These are phyloP conservation scores for Drosophila paracracens DNA, from an alignment of 2,888 invertebrate genomes.

Conservation along the genomic window DNA sequence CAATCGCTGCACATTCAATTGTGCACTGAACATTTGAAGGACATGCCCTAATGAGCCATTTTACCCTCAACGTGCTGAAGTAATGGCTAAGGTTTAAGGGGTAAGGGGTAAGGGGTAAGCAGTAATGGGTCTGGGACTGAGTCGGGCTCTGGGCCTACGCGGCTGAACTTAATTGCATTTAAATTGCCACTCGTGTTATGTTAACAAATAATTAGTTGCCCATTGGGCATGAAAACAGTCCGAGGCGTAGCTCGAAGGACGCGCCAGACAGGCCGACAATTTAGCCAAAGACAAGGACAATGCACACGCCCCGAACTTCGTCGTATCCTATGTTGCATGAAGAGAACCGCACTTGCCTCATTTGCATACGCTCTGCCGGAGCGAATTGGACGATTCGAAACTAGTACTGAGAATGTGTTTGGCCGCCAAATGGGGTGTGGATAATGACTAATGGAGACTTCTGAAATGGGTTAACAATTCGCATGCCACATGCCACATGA, in stretches of 20 bases:
- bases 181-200: slow-evolving; percentile 82
- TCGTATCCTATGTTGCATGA: slow-evolving; percentile 1
- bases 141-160: slow-evolving; percentile 28
- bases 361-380: slow-evolving; percentile 66
- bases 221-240: slow-evolving; percentile 68
- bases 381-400: slow-evolving; percentile 9
- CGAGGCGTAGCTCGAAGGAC: slow-evolving; percentile 51
- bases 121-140: not conserved
- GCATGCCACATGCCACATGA: slow-evolving; percentile 26
- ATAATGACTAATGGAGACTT: slow-evolving; percentile 11
- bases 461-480: slow-evolving; percentile 14
- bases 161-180: slow-evolving; percentile 75
- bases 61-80: slow-evolving; percentile 23
- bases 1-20: slow-evolving; percentile 52
- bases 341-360: slow-evolving; percentile 52
- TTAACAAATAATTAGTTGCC: slow-evolving; percentile 82
- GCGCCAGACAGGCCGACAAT: slow-evolving; percentile 42
- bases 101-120: not conserved
- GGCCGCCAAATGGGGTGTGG: not conserved
- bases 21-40: slow-evolving; percentile 54
- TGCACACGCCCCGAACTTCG: slow-evolving; percentile 34
- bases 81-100: not conserved
- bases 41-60: slow-evolving; percentile 70
- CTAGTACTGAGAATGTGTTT: slow-evolving; percentile 20
- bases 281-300: slow-evolving; percentile 58